A percentile compares a stretch with the other conserved stretches of the same genome.
Conservation (phyloP, 1,140 invertebrate species). For the Drosophila novamexicana region DNA sequence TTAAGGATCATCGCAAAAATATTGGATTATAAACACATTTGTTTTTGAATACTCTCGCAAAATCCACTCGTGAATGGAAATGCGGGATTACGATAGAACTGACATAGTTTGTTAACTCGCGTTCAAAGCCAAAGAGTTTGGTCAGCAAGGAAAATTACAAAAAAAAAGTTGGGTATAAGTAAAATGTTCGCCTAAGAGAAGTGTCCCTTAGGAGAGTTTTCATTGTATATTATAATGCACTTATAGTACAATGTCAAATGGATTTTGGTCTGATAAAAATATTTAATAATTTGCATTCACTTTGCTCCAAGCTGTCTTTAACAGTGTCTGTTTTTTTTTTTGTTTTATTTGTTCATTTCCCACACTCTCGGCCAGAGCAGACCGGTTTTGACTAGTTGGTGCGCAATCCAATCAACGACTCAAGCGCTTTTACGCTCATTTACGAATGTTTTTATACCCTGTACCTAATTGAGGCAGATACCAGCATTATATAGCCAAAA, state of each 20-base stretch:
- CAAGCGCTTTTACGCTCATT: conserved; percentile 4
- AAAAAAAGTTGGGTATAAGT: no score
- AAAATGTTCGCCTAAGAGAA: no score
- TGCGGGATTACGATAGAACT: no score
- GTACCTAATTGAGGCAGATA: neutral
- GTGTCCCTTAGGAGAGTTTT: no score
- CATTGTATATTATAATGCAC: neutral
- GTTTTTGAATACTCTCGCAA: no score
- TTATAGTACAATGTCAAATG: neutral
- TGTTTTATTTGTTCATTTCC: conserved; percentile 56
- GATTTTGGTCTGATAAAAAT: conserved; percentile 21
- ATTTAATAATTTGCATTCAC: conserved; percentile 58
- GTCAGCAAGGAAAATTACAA: no score
- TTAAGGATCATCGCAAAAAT: no score
- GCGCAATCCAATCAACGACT: conserved; percentile 37
- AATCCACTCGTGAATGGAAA: no score
- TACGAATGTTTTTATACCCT: conserved; percentile 10
- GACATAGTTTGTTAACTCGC: no score
- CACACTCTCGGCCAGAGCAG: conserved; percentile 37
- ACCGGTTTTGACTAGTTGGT: conserved; percentile 49
- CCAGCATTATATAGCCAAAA: no score
- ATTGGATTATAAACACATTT: no score
- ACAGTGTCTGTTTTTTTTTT: conserved; percentile 20
- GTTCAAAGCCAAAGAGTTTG: no score
- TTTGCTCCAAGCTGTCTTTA: conserved; percentile 46